phyloP scores from a whole-genome alignment of 2,888 invertebrate species.

The Aspidiotus destructor region DNA sequence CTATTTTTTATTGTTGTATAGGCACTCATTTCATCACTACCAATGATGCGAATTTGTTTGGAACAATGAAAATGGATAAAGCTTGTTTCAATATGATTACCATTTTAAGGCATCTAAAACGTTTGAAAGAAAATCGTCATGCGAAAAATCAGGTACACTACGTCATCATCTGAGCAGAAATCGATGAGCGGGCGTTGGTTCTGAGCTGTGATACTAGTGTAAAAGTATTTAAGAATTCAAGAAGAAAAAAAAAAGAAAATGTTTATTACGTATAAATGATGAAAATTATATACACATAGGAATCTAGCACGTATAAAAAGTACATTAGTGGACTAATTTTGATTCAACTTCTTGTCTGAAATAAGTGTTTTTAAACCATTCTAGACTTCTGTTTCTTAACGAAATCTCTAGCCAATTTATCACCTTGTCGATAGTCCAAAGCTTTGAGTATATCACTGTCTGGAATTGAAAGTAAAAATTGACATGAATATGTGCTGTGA shows the following conservation, averaged over 20 bases:
- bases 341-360: too few relatives aligned
- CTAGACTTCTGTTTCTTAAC: conserved; percentile 67
- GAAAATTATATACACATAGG: too few relatives aligned
- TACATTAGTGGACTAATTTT: too few relatives aligned
- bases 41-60: conserved; percentile 31
- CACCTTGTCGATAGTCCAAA: conserved; percentile 71
- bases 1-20: conserved; percentile 7
- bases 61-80: conserved; percentile 34
- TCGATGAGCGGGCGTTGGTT: too few relatives aligned
- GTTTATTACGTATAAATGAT: too few relatives aligned
- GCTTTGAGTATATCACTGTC: conserved; percentile 65
- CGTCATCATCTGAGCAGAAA: background rate
- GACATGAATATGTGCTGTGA: background rate
- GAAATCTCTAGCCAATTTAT: conserved; percentile 81
- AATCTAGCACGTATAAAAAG: too few relatives aligned
- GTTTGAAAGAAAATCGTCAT: conserved; percentile 31
- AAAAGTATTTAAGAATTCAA: too few relatives aligned
- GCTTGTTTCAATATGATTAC: conserved; percentile 33
- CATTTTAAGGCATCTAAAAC: conserved; percentile 34
- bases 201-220: too few relatives aligned
- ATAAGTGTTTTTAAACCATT: conserved; percentile 20
- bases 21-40: conserved; percentile 33
- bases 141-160: background rate
- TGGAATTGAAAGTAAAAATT: conserved; percentile 40
- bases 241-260: too few relatives aligned